A percentile compares a stretch with the other conserved stretches of the same genome.
phyloP scores from a whole-genome alignment of 1,140 invertebrate species.

The Drosophila trapezifrons region DNA sequence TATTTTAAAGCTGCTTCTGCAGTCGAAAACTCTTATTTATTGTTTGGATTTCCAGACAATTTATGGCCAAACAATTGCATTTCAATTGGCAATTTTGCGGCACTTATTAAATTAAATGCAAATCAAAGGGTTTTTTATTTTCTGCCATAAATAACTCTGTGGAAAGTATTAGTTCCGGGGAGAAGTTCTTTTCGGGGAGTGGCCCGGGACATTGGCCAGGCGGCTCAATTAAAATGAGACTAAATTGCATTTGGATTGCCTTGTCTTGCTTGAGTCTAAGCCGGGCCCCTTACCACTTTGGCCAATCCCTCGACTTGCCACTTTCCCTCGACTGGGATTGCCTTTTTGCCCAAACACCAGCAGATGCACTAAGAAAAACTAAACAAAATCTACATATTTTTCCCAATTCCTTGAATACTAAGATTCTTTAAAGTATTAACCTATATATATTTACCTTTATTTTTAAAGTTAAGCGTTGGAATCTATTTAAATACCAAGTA shows the following conservation, averaged over 20 bases:
- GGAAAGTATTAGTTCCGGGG: background rate
- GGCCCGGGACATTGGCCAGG: constrained; percentile 37
- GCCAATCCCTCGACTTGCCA: background rate
- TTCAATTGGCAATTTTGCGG: constrained; percentile 40
- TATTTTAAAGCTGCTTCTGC: background rate
- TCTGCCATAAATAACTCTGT: constrained; percentile 64
- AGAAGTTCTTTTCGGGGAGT: constrained; percentile 8
- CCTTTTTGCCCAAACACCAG: constrained; percentile 48
- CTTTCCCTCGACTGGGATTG: constrained; percentile 33
- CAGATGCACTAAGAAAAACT: constrained; percentile 23
- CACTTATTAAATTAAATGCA: constrained; percentile 44
- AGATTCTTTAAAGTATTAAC: background rate
- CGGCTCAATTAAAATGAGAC: constrained; percentile 79
- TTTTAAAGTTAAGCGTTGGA: background rate
- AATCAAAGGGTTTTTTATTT: constrained; percentile 40
- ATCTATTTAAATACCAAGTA: background rate
- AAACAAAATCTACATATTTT: background rate
- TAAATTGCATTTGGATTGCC: constrained; percentile 79
- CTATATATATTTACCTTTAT: background rate
- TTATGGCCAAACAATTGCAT: constrained; percentile 39
- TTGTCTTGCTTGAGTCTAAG: constrained; percentile 25
- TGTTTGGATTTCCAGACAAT: constrained; percentile 8
- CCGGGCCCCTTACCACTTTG: constrained; percentile 7
- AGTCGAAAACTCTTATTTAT: background rate
- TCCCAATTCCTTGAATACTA: too few relatives aligned